Base-by-base conservation (phyloP, 2,113 vertebrate genomes). In the Colossoma macropomum region DNA sequence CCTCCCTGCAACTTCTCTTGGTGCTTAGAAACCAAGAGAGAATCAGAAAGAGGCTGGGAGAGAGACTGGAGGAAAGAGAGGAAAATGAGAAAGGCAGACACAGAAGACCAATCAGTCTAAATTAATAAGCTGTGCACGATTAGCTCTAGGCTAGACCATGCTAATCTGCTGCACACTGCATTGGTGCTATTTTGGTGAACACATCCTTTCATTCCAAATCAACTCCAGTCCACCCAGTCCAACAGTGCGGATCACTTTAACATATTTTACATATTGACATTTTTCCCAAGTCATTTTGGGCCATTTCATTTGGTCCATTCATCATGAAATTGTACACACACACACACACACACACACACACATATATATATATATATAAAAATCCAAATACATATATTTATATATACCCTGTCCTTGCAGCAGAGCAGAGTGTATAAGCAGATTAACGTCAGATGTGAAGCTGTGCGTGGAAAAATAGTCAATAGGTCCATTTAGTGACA, bases 11-110 rank as follows among this genome's bases (percentile, higher is more conserved):
- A 4, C 17, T 54, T 15, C 9, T 54, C 52, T 54, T 8, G 2
- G 45, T 50, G 45, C 10, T 0, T 54, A 6, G 52, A 54, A 54
- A 78, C 87, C 23, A 87, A 75, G 82, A 79, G 75, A 50, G 65
- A 60, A 30, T 28, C 72, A 50, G 65, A 60, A 30, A 34, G 10
- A 50, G 28, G 30, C 28, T 38, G 59, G 21, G 75, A 65, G 71
- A 45, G 56, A 65, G 28, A 38, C 19, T 30, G 34, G 19, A 65
- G 21, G 78, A 63, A 76, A 38, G 23, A 21, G 71, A 68, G 34
- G 34, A 38, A 38, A 38, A 38, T 4, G 34, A 38, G 34, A 38
- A 38, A 38, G 34, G 34, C 34, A 38, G 34, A 4, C 48, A 16
- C 9, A 52, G 28, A 63, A 48, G 17, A 32, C 27, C 23, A 80